Evolutionary conservation across 2,113 vertebrate species (phyloP).

Genomic region (Typhlomys cinereus): DNA sequence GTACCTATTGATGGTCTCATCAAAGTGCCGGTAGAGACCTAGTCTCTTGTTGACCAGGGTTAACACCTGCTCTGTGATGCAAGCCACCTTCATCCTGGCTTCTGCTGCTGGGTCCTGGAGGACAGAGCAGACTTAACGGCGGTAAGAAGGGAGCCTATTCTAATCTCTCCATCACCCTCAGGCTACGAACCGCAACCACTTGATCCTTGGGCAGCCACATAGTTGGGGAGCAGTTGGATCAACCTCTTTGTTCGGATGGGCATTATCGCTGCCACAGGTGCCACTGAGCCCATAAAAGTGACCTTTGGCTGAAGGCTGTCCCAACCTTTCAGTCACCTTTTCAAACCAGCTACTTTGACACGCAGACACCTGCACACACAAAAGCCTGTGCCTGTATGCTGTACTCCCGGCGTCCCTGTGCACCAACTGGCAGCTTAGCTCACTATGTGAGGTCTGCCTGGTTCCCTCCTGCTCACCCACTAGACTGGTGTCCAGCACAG

Average conservation of each 20-base stretch:
- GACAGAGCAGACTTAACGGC: not conserved
- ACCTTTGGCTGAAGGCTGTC: no score
- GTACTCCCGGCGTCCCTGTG: no score
- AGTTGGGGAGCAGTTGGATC: no score
- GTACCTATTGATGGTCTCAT: constrained; percentile 97
- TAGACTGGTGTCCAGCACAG: not conserved
- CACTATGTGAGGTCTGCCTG: no score
- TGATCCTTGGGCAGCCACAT: not conserved
- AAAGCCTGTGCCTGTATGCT: not conserved
- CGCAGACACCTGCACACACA: not conserved
- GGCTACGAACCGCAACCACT: not conserved
- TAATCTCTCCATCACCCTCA: not conserved
- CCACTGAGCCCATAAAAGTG: no score
- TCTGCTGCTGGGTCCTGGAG: constrained; percentile 96
- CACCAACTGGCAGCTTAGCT: no score
- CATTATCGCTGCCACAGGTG: no score
- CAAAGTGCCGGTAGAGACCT: constrained; percentile 96
- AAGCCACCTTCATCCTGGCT: constrained; percentile 98
- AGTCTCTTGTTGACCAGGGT: constrained; percentile 97
- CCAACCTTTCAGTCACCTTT: no score
- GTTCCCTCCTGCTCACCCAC: not conserved
- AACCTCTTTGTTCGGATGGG: no score
- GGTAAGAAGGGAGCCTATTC: not conserved
- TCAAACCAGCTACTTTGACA: no score
- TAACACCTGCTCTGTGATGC: constrained; percentile 98